phyloP scores from a whole-genome alignment of 2,888 invertebrate species.

The Calephelis perditalis region DNA sequence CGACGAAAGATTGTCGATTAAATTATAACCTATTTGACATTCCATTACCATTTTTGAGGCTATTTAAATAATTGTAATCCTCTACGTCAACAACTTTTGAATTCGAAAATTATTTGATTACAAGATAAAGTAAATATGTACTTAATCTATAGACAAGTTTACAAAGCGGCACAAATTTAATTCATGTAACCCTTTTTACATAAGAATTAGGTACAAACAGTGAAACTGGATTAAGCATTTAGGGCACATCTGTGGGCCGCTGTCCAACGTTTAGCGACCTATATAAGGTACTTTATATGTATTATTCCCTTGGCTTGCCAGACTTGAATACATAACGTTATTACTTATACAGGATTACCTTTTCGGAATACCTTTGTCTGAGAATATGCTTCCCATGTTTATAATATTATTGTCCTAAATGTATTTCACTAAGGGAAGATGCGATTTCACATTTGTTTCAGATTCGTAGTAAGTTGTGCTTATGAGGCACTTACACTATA shows the following conservation, averaged over 20 bases:
- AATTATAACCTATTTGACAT: too few relatives aligned
- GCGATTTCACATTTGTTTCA: too few relatives aligned
- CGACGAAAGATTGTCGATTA: too few relatives aligned
- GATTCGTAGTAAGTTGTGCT: too few relatives aligned
- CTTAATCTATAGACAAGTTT: neutral
- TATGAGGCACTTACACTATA: too few relatives aligned
- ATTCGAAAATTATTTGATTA: neutral
- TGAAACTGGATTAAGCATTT: conserved; percentile 8
- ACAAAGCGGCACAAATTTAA: neutral
- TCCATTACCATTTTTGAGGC: too few relatives aligned
- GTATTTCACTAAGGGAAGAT: too few relatives aligned
- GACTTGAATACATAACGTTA: neutral
- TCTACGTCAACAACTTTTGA: neutral
- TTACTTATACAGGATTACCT: neutral
- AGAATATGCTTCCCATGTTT: too few relatives aligned
- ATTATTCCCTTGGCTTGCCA: conserved; percentile 1
- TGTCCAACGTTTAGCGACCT: neutral
- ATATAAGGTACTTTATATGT: conserved; percentile 2
- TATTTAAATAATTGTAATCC: too few relatives aligned
- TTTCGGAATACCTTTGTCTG: neutral
- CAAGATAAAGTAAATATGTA: neutral
- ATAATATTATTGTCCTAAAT: too few relatives aligned
- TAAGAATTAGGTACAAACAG: neutral
- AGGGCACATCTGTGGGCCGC: conserved; percentile 1
- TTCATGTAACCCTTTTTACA: conserved; percentile 1